Percentiles rank a stretch among this genome's conserved stretches.
These are phyloP conservation scores for Melipona beecheii DNA, from an alignment of 2,888 invertebrate genomes.

Conservation along the genomic window DNA sequence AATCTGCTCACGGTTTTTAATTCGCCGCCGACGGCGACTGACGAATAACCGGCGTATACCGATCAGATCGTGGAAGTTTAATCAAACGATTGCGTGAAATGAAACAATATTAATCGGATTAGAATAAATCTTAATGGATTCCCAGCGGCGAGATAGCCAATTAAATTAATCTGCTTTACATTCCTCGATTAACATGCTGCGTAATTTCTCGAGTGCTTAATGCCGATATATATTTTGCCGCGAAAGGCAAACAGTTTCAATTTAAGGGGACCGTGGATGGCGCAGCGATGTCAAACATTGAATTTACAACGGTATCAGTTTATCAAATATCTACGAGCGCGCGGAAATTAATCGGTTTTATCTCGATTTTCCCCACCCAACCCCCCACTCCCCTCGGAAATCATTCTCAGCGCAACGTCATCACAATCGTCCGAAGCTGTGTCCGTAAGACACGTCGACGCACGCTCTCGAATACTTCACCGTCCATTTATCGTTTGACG, in stretches of 20 bases:
- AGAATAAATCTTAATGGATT: slow-evolving; percentile 53
- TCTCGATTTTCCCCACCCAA: not conserved
- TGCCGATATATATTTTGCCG: slow-evolving; percentile 15
- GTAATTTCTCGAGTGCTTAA: slow-evolving; percentile 52
- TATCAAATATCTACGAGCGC: slow-evolving; percentile 39
- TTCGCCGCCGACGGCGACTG: not conserved
- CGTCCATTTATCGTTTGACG: not conserved
- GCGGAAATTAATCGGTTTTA: slow-evolving; percentile 47
- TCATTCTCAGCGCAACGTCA: slow-evolving; percentile 30
- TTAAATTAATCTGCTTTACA: slow-evolving; percentile 55
- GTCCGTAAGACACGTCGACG: not conserved
- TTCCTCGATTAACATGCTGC: slow-evolving; percentile 49
- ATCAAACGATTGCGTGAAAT: slow-evolving; percentile 45
- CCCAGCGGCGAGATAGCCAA: slow-evolving; percentile 36
- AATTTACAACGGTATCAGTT: slow-evolving; percentile 48
- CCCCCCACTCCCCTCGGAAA: not conserved
- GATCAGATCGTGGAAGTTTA: slow-evolving; percentile 27
- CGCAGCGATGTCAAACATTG: slow-evolving; percentile 26
- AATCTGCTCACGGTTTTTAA: slow-evolving; percentile 28
- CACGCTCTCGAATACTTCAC: not conserved
- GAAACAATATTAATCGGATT: slow-evolving; percentile 54
- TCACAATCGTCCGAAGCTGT: not conserved
- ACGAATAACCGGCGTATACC: not conserved
- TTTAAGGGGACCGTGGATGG: slow-evolving; percentile 23
- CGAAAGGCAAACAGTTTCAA: slow-evolving; percentile 31